Conservation (phyloP, 2,888 invertebrate genomes). For the Drosophila fulvimacula region DNA sequence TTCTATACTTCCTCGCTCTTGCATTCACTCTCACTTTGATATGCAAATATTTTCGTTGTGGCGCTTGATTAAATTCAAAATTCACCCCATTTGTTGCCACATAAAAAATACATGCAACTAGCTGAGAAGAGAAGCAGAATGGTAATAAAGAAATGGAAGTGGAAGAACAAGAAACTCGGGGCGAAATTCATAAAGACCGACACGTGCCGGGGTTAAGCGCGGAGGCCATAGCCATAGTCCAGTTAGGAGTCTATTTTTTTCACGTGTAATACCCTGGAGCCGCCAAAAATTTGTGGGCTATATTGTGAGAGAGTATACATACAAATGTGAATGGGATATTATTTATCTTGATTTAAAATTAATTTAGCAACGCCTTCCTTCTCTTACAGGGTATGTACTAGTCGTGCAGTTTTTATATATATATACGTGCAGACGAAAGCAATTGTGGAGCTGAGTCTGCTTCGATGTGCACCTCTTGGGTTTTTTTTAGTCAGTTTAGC, state of each 20-base stretch:
- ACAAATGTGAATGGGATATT: too few species aligned
- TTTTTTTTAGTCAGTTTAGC: not conserved
- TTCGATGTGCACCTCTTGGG: too few species aligned
- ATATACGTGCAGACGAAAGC: too few species aligned
- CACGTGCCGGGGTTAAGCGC: slow-evolving; percentile 65
- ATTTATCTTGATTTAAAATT: too few species aligned
- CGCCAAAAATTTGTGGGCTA: not conserved
- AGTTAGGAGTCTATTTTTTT: slow-evolving; percentile 20
- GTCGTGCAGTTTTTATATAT: too few species aligned
- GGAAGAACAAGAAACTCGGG: not conserved
- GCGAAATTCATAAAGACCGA: slow-evolving; percentile 67
- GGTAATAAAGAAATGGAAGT: not conserved
- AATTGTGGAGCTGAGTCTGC: too few species aligned
- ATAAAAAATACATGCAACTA: slow-evolving; percentile 65
- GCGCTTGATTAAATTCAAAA: slow-evolving; percentile 63
- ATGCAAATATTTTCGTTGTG: slow-evolving; percentile 7
- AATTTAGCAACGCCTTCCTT: too few species aligned
- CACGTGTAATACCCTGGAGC: not conserved
- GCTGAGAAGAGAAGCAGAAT: not conserved
- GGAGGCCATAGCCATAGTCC: slow-evolving; percentile 38
- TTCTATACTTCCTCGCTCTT: slow-evolving; percentile 22
- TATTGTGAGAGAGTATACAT: not conserved
- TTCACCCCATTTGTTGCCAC: slow-evolving; percentile 24
- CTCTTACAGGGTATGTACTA: too few species aligned
- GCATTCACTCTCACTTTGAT: slow-evolving; percentile 6